Evolutionary conservation across 2,113 vertebrate species (phyloP).

Genomic region (Philantomba maxwellii): DNA sequence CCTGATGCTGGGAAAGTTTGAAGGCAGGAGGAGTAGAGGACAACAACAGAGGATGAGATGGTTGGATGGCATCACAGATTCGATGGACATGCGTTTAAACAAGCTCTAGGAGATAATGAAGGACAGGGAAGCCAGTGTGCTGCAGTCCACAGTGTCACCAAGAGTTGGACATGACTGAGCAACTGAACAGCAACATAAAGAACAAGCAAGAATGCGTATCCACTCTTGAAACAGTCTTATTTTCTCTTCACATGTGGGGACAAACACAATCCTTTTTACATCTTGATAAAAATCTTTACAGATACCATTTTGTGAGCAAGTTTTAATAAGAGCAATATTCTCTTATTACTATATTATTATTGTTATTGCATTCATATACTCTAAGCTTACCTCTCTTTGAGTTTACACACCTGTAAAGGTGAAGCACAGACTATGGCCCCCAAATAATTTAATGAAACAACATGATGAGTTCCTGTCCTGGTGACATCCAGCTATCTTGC

Average conservation of each 20-base stretch:
- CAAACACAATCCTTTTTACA: background rate
- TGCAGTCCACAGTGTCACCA: background rate
- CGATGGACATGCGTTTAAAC: background rate
- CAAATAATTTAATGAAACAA: background rate
- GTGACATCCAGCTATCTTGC: background rate
- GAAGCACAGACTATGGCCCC: background rate
- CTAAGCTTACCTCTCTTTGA: background rate
- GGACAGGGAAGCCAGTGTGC: background rate
- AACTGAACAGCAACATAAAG: background rate
- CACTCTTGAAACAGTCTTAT: background rate
- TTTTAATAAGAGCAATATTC: background rate
- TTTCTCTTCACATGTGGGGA: background rate
- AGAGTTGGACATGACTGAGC: background rate
- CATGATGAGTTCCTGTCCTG: background rate
- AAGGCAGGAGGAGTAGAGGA: background rate
- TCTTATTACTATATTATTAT: background rate
- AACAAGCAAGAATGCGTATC: background rate
- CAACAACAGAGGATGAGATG: background rate
- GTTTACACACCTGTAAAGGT: background rate
- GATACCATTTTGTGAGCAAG: background rate
- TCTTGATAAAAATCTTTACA: background rate
- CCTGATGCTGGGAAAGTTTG: background rate
- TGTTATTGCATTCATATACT: background rate
- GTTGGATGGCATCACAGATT: background rate
- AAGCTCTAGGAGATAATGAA: background rate